Percentiles rank a stretch among this genome's conserved stretches.
Evolutionary conservation across 2,888 invertebrate species (phyloP).

Genomic region (Lydus trimaculatus): DNA sequence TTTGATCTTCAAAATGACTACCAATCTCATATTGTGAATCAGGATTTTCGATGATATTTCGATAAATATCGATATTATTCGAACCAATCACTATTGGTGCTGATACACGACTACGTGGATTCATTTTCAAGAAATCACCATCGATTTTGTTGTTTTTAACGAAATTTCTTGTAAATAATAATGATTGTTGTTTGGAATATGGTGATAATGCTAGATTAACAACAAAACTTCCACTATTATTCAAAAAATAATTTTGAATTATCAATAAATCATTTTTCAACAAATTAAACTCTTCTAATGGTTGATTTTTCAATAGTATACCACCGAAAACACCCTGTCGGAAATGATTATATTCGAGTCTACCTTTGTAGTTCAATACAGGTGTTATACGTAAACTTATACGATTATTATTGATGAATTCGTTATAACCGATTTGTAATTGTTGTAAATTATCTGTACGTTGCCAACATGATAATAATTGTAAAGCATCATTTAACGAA

Average conservation of each 20-base stretch:
- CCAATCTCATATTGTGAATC: slow-evolving; percentile 94
- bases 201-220: slow-evolving; percentile 88
- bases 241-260: slow-evolving; percentile 87
- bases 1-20: slow-evolving; percentile 93
- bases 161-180: slow-evolving; percentile 88
- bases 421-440: slow-evolving; percentile 86
- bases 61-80: slow-evolving; percentile 84
- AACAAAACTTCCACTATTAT: slow-evolving; percentile 89
- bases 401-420: slow-evolving; percentile 78
- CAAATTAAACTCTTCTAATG: slow-evolving; percentile 80
- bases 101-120: slow-evolving; percentile 90
- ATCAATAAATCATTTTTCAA: slow-evolving; percentile 76
- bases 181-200: slow-evolving; percentile 75
- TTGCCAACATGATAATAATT: slow-evolving; percentile 85
- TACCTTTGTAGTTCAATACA: slow-evolving; percentile 78
- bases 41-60: slow-evolving; percentile 92
- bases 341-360: slow-evolving; percentile 90
- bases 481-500: slow-evolving; percentile 79
- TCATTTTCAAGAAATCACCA: slow-evolving; percentile 73
- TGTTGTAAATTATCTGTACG: slow-evolving; percentile 63
- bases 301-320: slow-evolving; percentile 83
- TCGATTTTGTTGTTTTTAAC: slow-evolving; percentile 83
- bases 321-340: slow-evolving; percentile 82
- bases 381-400: slow-evolving; percentile 82
- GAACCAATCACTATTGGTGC: slow-evolving; percentile 93